Evolutionary conservation across 2,888 invertebrate genomes (phyloP).

Genomic region (Sylvicola cinctus): DNA sequence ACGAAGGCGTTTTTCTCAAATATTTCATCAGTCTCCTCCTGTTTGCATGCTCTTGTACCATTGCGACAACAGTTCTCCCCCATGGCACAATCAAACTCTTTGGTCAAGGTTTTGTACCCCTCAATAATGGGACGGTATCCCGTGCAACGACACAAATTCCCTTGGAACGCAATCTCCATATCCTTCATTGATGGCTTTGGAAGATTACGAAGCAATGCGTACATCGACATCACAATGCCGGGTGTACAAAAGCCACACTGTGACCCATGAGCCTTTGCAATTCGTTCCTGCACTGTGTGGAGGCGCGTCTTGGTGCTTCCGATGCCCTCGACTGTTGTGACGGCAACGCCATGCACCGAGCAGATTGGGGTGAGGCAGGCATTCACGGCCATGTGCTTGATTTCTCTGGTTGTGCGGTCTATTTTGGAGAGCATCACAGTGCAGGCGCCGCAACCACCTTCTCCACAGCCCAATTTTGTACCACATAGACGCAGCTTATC

Average conservation of each 20-base stretch:
- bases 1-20: slow-evolving; percentile 39
- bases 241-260: slow-evolving; percentile 94
- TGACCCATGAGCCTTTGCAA: slow-evolving; percentile 80
- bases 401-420: slow-evolving; percentile 30
- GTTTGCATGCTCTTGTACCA: slow-evolving; percentile 6
- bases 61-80: slow-evolving; percentile 45
- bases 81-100: slow-evolving; percentile 41
- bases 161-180: slow-evolving; percentile 63
- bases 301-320: slow-evolving; percentile 57
- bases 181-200: slow-evolving; percentile 51
- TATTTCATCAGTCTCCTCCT: slow-evolving; percentile 22
- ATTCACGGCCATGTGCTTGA: slow-evolving; percentile 59
- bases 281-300: slow-evolving; percentile 72
- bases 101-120: slow-evolving; percentile 67
- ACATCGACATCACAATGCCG: slow-evolving; percentile 96
- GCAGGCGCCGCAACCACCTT: slow-evolving; percentile 85
- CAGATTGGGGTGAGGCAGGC: slow-evolving; percentile 79
- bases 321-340: slow-evolving; percentile 87
- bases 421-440: slow-evolving; percentile 79
- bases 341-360: slow-evolving; percentile 66
- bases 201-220: slow-evolving; percentile 56
- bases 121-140: slow-evolving; percentile 88
- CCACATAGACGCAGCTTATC: slow-evolving; percentile 61
- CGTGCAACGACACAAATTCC: slow-evolving; percentile 77
- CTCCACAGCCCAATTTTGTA: slow-evolving; percentile 85